Conservation (phyloP, 2,888 invertebrate species). For the Drosophila quinaria region DNA sequence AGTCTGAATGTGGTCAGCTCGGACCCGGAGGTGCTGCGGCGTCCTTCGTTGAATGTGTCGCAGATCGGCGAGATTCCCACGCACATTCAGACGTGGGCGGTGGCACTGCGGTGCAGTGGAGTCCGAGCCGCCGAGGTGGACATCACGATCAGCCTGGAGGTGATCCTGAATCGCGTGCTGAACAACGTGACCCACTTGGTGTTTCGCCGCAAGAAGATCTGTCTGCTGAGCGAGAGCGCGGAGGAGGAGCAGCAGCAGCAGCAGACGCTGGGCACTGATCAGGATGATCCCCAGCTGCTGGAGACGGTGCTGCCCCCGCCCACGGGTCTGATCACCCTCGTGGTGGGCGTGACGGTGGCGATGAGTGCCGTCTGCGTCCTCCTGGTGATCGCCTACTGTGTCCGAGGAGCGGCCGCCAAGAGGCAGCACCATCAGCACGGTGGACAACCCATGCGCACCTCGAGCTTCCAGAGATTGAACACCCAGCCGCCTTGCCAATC, state of each 20-base stretch:
- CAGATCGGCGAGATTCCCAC: constrained; percentile 93
- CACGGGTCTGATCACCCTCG: constrained; percentile 84
- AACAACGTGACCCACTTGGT: constrained; percentile 91
- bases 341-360: constrained; percentile 84
- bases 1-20: constrained; percentile 92
- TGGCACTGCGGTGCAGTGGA: constrained; percentile 93
- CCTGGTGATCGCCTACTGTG: constrained; percentile 84
- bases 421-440: constrained; percentile 83
- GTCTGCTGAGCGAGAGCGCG: constrained; percentile 86
- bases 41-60: constrained; percentile 94
- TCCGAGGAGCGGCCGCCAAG: constrained; percentile 84
- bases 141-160: constrained; percentile 93
- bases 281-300: constrained; percentile 83
- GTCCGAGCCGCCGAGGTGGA: constrained; percentile 93
- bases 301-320: constrained; percentile 84
- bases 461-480: constrained; percentile 85
- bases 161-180: constrained; percentile 89
- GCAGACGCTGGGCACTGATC: constrained; percentile 41
- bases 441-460: constrained; percentile 85
- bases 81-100: constrained; percentile 91
- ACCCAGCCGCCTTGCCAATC: constrained; percentile 82
- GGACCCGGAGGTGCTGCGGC: constrained; percentile 90
- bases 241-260: constrained; percentile 60
- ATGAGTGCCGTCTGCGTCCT: constrained; percentile 83
- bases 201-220: constrained; percentile 94